A percentile compares a stretch with the other conserved stretches of the same genome.
These are phyloP conservation scores for Loripinus fragilis DNA, from an alignment of 2,888 invertebrate genomes.

Conservation along the genomic window DNA sequence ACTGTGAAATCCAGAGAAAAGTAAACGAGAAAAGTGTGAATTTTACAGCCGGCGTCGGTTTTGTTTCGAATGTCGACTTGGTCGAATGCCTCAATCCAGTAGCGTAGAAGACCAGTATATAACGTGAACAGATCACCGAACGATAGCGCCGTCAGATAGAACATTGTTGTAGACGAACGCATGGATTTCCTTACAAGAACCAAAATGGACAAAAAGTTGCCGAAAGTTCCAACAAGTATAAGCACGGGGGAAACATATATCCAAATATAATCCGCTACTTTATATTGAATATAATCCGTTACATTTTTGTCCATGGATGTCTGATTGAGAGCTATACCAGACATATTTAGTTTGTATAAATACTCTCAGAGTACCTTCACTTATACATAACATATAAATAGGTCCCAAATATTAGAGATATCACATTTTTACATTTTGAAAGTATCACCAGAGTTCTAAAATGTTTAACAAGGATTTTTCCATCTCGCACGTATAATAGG, in stretches of 20 bases:
- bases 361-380: no score
- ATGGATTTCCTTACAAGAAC: constrained; percentile 57
- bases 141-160: constrained; percentile 62
- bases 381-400: no score
- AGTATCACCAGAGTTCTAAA: no score
- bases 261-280: constrained; percentile 54
- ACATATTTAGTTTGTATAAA: no score
- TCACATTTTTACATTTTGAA: no score
- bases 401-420: no score
- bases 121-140: constrained; percentile 62
- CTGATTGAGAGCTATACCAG: no score
- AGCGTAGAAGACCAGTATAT: constrained; percentile 64
- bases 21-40: constrained; percentile 79
- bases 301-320: background rate
- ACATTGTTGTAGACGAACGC: constrained; percentile 65
- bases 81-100: constrained; percentile 66
- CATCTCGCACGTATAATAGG: no score
- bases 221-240: constrained; percentile 62
- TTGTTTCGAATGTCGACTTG: constrained; percentile 60
- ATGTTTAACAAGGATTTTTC: no score
- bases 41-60: constrained; percentile 71
- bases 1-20: constrained; percentile 74
- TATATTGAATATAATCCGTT: constrained; percentile 34
- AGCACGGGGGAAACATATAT: constrained; percentile 58
- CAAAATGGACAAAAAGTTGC: constrained; percentile 61